Conservation (phyloP, 2,888 invertebrate species). For the Elmis aenea region DNA sequence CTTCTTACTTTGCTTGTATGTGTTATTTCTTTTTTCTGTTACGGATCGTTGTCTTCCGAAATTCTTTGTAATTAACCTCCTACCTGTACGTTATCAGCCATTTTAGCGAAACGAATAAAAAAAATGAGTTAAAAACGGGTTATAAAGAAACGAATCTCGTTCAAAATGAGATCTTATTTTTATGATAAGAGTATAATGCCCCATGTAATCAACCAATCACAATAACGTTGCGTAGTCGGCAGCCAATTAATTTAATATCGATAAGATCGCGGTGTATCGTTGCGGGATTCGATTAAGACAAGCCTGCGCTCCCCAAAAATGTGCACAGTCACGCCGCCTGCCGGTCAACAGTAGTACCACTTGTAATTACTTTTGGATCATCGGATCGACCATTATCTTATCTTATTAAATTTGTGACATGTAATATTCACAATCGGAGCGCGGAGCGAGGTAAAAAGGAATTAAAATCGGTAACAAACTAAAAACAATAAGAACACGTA, state of each 20-base stretch:
- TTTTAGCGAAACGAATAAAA: no score
- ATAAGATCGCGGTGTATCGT: slow-evolving; percentile 30
- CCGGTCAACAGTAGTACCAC: slow-evolving; percentile 41
- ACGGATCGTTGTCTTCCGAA: no score
- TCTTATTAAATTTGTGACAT: no score
- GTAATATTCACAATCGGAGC: no score
- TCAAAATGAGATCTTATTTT: slow-evolving; percentile 33
- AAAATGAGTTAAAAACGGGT: not conserved
- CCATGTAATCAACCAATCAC: slow-evolving; percentile 39
- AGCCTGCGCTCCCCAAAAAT: slow-evolving; percentile 32
- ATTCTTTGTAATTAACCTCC: no score
- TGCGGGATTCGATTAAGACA: slow-evolving; percentile 44
- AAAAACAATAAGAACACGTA: no score
- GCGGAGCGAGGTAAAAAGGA: no score
- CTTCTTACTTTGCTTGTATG: no score
- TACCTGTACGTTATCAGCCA: no score
- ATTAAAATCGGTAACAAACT: no score
- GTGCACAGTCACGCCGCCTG: slow-evolving; percentile 40
- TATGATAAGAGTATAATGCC: slow-evolving; percentile 37
- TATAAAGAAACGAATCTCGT: slow-evolving; percentile 8
- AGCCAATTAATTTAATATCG: slow-evolving; percentile 44
- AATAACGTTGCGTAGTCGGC: slow-evolving; percentile 40
- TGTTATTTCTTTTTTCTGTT: no score
- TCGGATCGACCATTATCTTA: slow-evolving; percentile 19
- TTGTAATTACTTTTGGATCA: slow-evolving; percentile 21